Evolutionary conservation across 1,140 invertebrate genomes (phyloP), one percentile per base, ranked within the genome.

Genomic region (Luehdorfia chinensis): DNA sequence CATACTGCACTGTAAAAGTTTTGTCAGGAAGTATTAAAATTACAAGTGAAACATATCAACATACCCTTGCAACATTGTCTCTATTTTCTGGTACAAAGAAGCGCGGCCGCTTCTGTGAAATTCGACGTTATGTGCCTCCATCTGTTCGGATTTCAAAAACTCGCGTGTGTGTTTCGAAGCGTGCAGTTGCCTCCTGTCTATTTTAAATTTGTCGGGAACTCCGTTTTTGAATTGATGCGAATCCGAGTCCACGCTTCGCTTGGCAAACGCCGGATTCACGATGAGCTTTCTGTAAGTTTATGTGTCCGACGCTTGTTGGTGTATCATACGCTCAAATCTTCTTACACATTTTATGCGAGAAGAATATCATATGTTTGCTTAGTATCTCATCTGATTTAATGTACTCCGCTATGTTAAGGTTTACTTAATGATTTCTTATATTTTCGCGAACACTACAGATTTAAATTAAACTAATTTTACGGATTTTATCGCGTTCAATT

Each of bases 61-160:
- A 12, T 47, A 92, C 91, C 89, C 88, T 48, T 87, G 78, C n/a
- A 91, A 71, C 66, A 91, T 84, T 47, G 84, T 87, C 71, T 92
- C 90, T 23, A 92, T 88, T 65, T 91, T 90, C 25, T 84, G 81
- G 64, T 91, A 92, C 11, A 92, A 75, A 9, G 80, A 66, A 28
- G 87, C 83, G 23, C 91, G 80, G 13, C 86, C 89, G 16, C 68
- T 83, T 21, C 90, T 87, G 72, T 92, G 90, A 58, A 90, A 88
- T 39, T 89, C 86, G 21, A 71, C 55, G 41, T 41, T 71, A 12
- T 80, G 69, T 23, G 59, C 62, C 44, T 81, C 73, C 75, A 78
- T 78, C 54, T 68, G 50, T 37, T 60, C 62, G 31, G 59, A 50
- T 62, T 83, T 77, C 49, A 89, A 75, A 77, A 89, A 86, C 59